Conservation (phyloP, 2,797 vertebrate genomes). For the Bucorvus abyssinicus region DNA sequence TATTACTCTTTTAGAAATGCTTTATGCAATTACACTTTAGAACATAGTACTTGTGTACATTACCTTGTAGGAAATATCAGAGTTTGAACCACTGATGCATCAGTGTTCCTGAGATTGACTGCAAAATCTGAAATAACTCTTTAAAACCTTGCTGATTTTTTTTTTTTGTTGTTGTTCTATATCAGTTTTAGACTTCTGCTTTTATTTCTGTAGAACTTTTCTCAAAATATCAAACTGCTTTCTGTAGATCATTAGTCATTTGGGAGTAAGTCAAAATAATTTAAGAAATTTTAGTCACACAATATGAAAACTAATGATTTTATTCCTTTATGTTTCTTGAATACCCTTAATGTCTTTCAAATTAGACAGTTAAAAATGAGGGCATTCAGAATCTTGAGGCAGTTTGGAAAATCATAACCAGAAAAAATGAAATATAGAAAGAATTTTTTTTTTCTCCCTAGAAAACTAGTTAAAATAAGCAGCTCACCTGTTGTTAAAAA, state of each 20-base stretch:
- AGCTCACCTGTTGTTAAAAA: background rate
- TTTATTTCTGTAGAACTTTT: conserved; percentile 23
- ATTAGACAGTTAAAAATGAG: background rate
- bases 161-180: background rate
- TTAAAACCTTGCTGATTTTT: conserved; percentile 32
- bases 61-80: conserved; percentile 60
- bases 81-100: conserved; percentile 39
- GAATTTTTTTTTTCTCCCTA: background rate
- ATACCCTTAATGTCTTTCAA: background rate
- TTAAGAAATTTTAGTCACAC: background rate
- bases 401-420: background rate
- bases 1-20: conserved; percentile 64
- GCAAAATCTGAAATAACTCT: conserved; percentile 53
- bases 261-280: background rate
- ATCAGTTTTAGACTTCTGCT: conserved; percentile 1
- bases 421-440: background rate
- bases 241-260: background rate
- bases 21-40: conserved; percentile 71
- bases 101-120: conserved; percentile 55
- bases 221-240: background rate
- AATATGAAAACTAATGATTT: background rate
- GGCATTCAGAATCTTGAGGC: background rate
- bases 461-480: background rate
- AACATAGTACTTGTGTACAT: conserved; percentile 63
- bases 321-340: background rate